Evolutionary conservation across 2,888 invertebrate genomes (phyloP).

Genomic region (Chymomyza procnemis): DNA sequence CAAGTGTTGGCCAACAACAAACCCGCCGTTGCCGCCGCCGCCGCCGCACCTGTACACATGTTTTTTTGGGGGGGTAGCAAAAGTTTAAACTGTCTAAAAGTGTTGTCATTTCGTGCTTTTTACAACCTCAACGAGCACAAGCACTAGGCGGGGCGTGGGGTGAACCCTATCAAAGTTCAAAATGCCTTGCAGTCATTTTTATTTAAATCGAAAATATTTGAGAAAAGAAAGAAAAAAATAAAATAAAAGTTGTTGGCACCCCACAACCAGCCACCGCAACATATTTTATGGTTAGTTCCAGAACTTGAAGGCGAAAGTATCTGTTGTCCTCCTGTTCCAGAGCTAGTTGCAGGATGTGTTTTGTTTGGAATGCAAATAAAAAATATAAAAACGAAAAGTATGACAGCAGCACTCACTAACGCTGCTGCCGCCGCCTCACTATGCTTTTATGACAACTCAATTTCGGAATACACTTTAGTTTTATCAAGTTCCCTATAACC

Average conservation of each 20-base stretch:
- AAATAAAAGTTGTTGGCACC: constrained; percentile 34
- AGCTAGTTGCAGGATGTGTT: neutral
- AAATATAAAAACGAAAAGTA: too few relatives aligned
- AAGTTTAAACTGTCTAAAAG: constrained; percentile 29
- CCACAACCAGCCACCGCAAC: constrained; percentile 25
- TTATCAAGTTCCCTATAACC: constrained; percentile 47
- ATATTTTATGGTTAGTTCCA: constrained; percentile 58
- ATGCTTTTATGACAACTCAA: constrained; percentile 70
- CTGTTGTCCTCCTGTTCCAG: neutral
- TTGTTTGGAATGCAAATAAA: neutral
- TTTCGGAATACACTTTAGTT: constrained; percentile 66
- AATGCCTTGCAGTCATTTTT: constrained; percentile 54
- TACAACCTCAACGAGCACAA: constrained; percentile 35
- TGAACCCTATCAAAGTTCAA: constrained; percentile 60
- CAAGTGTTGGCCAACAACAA: neutral
- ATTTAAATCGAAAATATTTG: constrained; percentile 73
- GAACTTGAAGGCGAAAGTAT: constrained; percentile 18
- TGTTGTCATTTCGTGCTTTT: constrained; percentile 34
- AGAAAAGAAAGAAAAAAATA: too few relatives aligned
- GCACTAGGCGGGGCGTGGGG: neutral
- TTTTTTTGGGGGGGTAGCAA: constrained; percentile 8
- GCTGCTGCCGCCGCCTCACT: neutral
- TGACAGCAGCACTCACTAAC: neutral
- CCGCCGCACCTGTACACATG: too few relatives aligned
- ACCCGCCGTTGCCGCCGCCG: too few relatives aligned